Evolutionary conservation across 2,113 vertebrate genomes (phyloP).

Genomic region (Globicephala melas): DNA sequence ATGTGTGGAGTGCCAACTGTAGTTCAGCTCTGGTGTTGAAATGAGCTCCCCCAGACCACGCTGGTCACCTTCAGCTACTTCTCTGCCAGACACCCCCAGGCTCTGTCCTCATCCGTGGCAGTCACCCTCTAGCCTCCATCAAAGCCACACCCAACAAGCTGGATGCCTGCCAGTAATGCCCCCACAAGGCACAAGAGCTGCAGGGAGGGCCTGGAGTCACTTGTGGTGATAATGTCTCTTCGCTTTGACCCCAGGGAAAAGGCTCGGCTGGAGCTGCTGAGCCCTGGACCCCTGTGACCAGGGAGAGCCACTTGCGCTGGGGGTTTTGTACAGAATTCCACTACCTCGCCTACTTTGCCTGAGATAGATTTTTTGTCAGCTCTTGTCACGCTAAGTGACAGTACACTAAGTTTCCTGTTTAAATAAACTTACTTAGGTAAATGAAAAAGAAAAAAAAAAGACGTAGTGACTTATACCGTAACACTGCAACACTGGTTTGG

Average conservation of each 20-base stretch:
- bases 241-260: not conserved
- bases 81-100: not conserved
- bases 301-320: not conserved
- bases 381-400: not conserved
- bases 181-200: not conserved
- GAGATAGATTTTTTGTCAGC: not conserved
- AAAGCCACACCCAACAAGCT: not conserved
- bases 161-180: not conserved
- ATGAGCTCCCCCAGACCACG: not conserved
- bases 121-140: not conserved
- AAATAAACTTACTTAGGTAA: not conserved
- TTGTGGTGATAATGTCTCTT: not conserved
- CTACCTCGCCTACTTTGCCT: not conserved
- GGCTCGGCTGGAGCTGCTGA: not conserved
- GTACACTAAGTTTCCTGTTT: not conserved
- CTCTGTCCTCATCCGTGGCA: not conserved
- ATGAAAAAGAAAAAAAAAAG: not conserved
- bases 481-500: not conserved
- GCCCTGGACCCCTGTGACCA: not conserved
- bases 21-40: not conserved
- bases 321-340: not conserved
- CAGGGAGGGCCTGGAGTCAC: not conserved
- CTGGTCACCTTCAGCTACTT: not conserved
- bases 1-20: rapidly evolving
- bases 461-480: not conserved